A percentile compares a stretch with the other conserved stretches of the same genome.
phyloP scores from a whole-genome alignment of 2,888 invertebrate species.

The Heliconius ethilla region DNA sequence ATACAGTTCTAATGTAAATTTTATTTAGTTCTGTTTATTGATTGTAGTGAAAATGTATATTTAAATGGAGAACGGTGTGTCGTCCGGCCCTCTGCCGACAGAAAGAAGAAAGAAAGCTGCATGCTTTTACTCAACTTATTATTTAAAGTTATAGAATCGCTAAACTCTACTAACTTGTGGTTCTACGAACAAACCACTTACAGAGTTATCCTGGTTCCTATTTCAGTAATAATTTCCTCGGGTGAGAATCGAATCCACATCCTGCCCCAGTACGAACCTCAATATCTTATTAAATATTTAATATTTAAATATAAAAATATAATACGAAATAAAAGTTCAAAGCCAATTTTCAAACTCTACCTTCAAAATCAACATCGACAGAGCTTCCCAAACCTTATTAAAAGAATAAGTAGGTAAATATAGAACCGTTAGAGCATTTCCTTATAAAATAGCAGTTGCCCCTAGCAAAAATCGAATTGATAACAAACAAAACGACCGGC shows the following conservation, averaged over 20 bases:
- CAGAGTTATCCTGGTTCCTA: slow-evolving; percentile 68
- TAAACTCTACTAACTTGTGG: slow-evolving; percentile 47
- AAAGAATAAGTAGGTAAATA: slow-evolving; percentile 13
- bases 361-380: not conserved
- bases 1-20: not conserved
- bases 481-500: slow-evolving; percentile 56
- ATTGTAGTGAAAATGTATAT: not conserved
- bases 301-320: not conserved
- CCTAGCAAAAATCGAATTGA: slow-evolving; percentile 40
- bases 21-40: not conserved
- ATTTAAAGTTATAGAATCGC: slow-evolving; percentile 18
- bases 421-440: slow-evolving; percentile 30
- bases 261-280: no score
- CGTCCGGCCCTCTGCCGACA: not conserved
- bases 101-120: no score
- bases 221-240: slow-evolving; percentile 59
- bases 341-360: not conserved
- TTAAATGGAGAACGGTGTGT: not conserved
- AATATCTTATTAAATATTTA: no score
- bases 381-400: slow-evolving; percentile 4
- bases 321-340: not conserved
- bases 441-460: slow-evolving; percentile 34
- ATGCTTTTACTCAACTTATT: no score
- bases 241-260: no score
- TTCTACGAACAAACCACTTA: slow-evolving; percentile 52